Evolutionary conservation across 2,113 vertebrate species (phyloP).

Genomic region (Phrynosoma platyrhinos): DNA sequence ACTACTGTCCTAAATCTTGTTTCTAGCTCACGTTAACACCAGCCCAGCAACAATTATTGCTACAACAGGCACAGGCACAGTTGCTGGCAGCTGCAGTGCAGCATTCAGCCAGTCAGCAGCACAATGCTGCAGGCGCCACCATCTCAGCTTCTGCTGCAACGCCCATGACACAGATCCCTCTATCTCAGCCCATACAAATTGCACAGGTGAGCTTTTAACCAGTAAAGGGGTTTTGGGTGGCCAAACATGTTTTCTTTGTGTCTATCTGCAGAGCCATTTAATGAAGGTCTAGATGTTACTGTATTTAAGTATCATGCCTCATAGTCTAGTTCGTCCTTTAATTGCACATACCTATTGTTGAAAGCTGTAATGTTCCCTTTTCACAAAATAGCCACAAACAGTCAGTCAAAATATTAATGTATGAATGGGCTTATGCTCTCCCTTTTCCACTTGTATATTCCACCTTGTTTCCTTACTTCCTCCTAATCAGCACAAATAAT

Average conservation of each 20-base stretch:
- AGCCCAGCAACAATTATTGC: constrained; percentile 94
- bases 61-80: constrained; percentile 98
- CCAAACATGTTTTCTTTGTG: neutral
- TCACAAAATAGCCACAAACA: neutral
- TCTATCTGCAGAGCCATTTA: neutral
- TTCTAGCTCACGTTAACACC: constrained; percentile 93
- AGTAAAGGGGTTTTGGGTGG: neutral
- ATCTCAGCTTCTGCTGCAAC: constrained; percentile 98
- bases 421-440: neutral
- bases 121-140: constrained; percentile 93
- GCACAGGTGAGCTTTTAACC: constrained; percentile 83
- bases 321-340: too few relatives aligned
- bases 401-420: neutral
- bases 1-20: constrained; percentile 63
- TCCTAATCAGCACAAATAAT: neutral
- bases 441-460: neutral
- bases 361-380: neutral
- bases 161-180: constrained; percentile 96
- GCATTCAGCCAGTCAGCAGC: constrained; percentile 97
- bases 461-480: neutral
- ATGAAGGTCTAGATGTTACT: neutral
- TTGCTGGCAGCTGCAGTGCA: constrained; percentile 97
- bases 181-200: constrained; percentile 98
- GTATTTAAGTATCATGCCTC: neutral
- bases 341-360: neutral